phyloP scores from a whole-genome alignment of 2,113 vertebrate species.

The Benitochromis conjunctus region DNA sequence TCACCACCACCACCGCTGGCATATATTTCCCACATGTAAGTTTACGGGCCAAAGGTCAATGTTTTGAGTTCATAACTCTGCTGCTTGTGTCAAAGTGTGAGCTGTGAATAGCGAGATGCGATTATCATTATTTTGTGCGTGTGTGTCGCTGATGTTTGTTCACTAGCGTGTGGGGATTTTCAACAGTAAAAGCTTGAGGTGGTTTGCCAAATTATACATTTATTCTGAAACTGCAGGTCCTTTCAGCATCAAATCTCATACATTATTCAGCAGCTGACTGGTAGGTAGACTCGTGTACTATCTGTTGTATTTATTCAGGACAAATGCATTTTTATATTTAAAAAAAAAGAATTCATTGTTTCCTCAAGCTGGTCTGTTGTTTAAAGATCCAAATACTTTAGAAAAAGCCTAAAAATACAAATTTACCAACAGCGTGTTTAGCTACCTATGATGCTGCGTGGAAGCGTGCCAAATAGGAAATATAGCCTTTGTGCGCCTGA shows the following conservation, averaged over 20 bases:
- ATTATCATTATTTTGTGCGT: not conserved
- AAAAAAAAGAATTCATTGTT: not conserved
- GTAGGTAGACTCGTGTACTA: not conserved
- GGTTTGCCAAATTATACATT: slow-evolving; percentile 29
- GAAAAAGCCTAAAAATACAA: not conserved
- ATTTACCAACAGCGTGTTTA: not conserved
- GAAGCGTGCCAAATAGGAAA: slow-evolving; percentile 38
- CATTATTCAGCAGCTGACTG: slow-evolving; percentile 44
- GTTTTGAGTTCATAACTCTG: not conserved
- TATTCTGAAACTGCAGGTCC: slow-evolving; percentile 18
- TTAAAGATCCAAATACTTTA: slow-evolving; percentile 3
- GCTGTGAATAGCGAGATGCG: not conserved
- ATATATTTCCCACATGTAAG: not conserved
- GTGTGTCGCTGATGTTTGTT: not conserved
- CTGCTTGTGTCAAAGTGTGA: not conserved
- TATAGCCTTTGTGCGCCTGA: slow-evolving; percentile 23
- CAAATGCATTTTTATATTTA: not conserved
- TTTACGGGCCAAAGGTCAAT: slow-evolving; percentile 14
- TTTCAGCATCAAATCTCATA: slow-evolving; percentile 19
- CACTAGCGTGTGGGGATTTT: not conserved
- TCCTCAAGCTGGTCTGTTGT: not conserved
- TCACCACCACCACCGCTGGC: not conserved
- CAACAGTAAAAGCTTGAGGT: not conserved
- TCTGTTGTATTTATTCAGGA: slow-evolving; percentile 17
- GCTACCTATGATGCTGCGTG: not conserved